Evolutionary conservation across 2,113 vertebrate species (phyloP).

Genomic region (Rhynchomys soricoides): DNA sequence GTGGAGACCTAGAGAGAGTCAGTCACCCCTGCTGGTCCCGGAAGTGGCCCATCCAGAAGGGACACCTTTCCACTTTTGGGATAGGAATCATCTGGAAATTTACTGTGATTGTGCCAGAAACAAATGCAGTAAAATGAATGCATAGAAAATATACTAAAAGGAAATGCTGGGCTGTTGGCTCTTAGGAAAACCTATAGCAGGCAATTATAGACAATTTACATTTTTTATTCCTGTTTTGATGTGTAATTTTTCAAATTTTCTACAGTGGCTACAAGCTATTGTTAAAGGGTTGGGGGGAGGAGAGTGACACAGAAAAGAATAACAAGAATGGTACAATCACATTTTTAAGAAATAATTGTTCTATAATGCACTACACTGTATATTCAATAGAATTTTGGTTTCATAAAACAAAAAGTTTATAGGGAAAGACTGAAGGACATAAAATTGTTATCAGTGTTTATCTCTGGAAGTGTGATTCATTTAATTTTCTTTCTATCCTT

Average conservation of each 20-base stretch:
- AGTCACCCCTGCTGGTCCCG: not conserved
- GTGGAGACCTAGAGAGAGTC: not conserved
- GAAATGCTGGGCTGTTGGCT: not conserved
- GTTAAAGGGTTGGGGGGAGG: slow-evolving; percentile 37
- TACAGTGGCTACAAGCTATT: slow-evolving; percentile 41
- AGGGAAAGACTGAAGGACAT: not conserved
- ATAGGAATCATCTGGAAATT: slow-evolving; percentile 21
- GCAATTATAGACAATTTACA: slow-evolving; percentile 65
- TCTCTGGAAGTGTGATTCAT: slow-evolving; percentile 34
- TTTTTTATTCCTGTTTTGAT: slow-evolving; percentile 47
- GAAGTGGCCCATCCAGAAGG: not conserved
- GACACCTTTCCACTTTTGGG: not conserved
- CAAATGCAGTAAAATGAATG: slow-evolving; percentile 2
- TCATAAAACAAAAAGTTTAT: slow-evolving; percentile 61
- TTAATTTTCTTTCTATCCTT: slow-evolving; percentile 30
- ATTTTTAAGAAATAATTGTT: slow-evolving; percentile 61
- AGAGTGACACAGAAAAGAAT: slow-evolving; percentile 43
- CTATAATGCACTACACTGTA: slow-evolving; percentile 40
- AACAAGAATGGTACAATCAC: not conserved
- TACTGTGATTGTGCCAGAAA: slow-evolving; percentile 63
- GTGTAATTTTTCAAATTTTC: slow-evolving; percentile 66
- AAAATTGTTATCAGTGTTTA: slow-evolving; percentile 38
- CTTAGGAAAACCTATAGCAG: slow-evolving; percentile 47
- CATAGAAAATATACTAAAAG: slow-evolving; percentile 47
- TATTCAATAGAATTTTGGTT: slow-evolving; percentile 57